Conservation (phyloP, 2,888 invertebrate species). For the Brenthis daphne region DNA sequence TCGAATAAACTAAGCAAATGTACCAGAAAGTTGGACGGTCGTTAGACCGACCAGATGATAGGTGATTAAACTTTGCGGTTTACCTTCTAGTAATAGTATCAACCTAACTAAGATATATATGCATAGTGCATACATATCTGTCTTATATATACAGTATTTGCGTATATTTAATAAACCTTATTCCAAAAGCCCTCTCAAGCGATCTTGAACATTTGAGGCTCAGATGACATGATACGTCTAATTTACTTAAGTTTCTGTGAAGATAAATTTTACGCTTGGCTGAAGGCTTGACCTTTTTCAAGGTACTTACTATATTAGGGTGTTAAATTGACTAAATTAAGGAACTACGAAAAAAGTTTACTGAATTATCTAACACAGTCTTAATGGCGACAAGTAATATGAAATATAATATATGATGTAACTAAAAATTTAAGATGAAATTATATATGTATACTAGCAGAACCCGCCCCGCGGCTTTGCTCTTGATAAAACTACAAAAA, state of each 20-base stretch:
- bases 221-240: slow-evolving; percentile 9
- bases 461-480: too few relatives aligned
- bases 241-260: slow-evolving; percentile 12
- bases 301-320: slow-evolving; percentile 5
- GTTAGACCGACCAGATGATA: slow-evolving; percentile 6
- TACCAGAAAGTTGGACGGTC: slow-evolving; percentile 1
- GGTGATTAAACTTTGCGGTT: too few relatives aligned
- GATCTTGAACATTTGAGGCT: not conserved
- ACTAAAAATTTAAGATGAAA: too few relatives aligned
- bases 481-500: too few relatives aligned
- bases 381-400: too few relatives aligned
- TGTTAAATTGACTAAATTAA: slow-evolving; percentile 4
- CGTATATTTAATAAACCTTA: not conserved
- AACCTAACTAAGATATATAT: too few relatives aligned
- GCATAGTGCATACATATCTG: not conserved
- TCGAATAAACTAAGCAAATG: too few relatives aligned
- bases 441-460: too few relatives aligned
- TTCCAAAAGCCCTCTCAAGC: not conserved
- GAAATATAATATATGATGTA: too few relatives aligned
- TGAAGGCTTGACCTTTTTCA: slow-evolving; percentile 17
- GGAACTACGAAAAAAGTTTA: too few relatives aligned
- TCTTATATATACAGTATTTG: not conserved
- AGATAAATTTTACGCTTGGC: slow-evolving; percentile 8
- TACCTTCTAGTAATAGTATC: too few relatives aligned
- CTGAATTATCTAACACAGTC: too few relatives aligned